A percentile compares a stretch with the other conserved stretches of the same genome.
phyloP scores from a whole-genome alignment of 2,113 vertebrate species.

The Aepyceros melampus region DNA sequence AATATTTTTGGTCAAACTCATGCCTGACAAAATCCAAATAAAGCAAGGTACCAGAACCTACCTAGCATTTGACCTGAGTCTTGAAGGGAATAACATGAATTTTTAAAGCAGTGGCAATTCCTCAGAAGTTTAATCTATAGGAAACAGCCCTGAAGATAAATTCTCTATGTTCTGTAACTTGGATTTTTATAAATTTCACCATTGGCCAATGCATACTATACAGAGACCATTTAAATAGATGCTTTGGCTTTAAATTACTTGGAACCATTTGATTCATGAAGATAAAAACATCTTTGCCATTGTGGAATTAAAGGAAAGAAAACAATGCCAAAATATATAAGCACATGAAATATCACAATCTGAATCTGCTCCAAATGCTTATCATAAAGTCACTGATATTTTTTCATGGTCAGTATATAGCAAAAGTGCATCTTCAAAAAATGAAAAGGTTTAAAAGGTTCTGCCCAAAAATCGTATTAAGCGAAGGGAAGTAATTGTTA shows the following conservation, averaged over 20 bases:
- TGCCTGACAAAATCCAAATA: background rate
- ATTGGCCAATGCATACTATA: background rate
- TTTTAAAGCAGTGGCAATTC: background rate
- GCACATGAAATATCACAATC: background rate
- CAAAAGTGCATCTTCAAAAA: conserved; percentile 3
- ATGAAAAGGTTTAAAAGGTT: background rate
- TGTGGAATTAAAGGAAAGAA: background rate
- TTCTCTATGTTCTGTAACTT: background rate
- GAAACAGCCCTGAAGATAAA: background rate
- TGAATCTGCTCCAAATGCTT: background rate
- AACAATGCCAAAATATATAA: background rate
- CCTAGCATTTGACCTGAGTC: background rate
- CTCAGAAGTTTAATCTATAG: background rate
- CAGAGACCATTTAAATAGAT: background rate
- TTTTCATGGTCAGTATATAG: background rate
- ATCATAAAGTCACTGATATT: background rate
- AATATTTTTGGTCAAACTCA: background rate
- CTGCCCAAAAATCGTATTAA: conserved; percentile 10
- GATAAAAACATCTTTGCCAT: background rate
- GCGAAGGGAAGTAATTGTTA: conserved; percentile 34
- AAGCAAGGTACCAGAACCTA: background rate
- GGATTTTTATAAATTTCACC: background rate
- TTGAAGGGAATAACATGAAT: conserved; percentile 1
- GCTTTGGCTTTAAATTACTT: background rate
- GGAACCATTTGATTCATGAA: background rate